Evolutionary conservation across 2,797 vertebrate species (phyloP), one percentile per base, ranked within the genome.

Genomic region (Etheostoma perlongum): DNA sequence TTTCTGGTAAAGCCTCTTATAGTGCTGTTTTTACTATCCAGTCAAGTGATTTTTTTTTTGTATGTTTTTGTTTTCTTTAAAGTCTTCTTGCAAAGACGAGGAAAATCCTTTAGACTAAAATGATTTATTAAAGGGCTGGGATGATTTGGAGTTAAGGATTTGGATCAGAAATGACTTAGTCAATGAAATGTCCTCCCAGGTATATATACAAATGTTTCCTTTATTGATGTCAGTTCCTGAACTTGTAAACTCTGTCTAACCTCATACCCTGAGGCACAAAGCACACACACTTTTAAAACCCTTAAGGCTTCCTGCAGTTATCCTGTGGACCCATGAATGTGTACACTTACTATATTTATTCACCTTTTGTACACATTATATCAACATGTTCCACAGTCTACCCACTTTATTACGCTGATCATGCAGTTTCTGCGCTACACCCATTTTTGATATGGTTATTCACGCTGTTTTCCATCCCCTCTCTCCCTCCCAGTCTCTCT

Each of bases 1-100:
- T 79, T 90, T 84, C 86, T 75, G 66, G 77, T 89, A 91, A 93
- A 92, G 90, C 90, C 82, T 90, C 88, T 91, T 89, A 86, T 30
- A 36, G 64, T 2, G 47, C 76, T 65, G 69, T 53, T 79, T 89
- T 90, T 90, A 79, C 79, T 78, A 83, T 86, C 71, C 73, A 82
- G 88, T 89, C 85, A 78, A 87, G 75, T 83, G 83, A 83, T 91
- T 27, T 30, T 5, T 30, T 30, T 30, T 30, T 30, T 76, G 47
- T 74, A 62, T 81, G 72, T 64, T n/a, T 73, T 71, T 77, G 42
- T 69, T 76, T 76, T 81, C 49, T 65, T 51, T 78, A 8, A 63
- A 73, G 73, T 81, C 88, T 48, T 84, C 85, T 84, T 74, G 30
- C 27, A 79, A 77, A 49, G 54, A 85, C 33, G 40, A 61, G 30